These are phyloP conservation scores for Tetramorium alpestre DNA, from an alignment of 1,140 invertebrate genomes.

Conservation along the genomic window DNA sequence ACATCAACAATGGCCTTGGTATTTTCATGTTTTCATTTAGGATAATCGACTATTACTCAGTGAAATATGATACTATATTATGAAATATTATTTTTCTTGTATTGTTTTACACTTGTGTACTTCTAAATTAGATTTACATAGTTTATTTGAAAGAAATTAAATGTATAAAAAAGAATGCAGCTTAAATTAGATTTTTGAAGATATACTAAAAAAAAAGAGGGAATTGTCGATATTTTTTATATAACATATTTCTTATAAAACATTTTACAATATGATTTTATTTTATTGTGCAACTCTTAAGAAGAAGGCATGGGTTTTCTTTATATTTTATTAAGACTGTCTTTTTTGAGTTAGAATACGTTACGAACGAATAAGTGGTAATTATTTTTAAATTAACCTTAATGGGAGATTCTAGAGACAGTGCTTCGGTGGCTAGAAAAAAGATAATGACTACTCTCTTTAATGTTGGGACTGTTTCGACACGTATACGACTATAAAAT, in stretches of 20 bases:
- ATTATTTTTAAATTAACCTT: constrained; percentile 61
- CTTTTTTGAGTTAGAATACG: background rate
- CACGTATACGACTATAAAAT: constrained; percentile 28
- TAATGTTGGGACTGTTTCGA: constrained; percentile 37
- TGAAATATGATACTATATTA: background rate
- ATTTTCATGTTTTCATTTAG: constrained; percentile 29
- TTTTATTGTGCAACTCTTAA: background rate
- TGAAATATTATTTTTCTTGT: background rate
- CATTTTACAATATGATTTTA: background rate
- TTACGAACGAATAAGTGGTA: constrained; percentile 13
- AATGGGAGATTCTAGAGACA: constrained; percentile 16
- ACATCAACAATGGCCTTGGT: background rate
- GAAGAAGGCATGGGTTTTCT: background rate
- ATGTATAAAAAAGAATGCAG: background rate
- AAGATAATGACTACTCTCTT: constrained; percentile 49
- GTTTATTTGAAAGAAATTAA: background rate
- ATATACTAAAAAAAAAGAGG: background rate
- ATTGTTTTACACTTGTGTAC: constrained; percentile 9
- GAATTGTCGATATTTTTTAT: background rate
- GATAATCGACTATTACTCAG: constrained; percentile 14
- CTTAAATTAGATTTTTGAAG: background rate
- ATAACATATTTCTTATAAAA: background rate
- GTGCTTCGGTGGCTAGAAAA: constrained; percentile 16
- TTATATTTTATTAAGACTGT: background rate
- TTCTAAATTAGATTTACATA: background rate